Conservation (phyloP, 2,888 invertebrate species). For the Urechis unicinctus region DNA sequence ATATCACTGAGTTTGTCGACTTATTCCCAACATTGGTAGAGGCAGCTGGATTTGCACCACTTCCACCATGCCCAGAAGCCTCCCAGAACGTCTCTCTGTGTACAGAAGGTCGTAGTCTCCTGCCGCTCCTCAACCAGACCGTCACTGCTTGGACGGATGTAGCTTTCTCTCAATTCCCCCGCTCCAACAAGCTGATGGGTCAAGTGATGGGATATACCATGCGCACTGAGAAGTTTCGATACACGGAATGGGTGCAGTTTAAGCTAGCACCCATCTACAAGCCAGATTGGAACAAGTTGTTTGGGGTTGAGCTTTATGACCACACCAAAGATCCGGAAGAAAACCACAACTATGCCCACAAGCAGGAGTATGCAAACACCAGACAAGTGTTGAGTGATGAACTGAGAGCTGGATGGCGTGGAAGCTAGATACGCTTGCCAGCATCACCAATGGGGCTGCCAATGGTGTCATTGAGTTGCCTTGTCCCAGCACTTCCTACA, state of each 20-base stretch:
- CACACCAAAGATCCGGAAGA: slow-evolving; percentile 65
- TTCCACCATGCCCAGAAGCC: slow-evolving; percentile 20
- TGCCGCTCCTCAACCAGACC: not conserved
- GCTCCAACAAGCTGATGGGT: not conserved
- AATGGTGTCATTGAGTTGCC: too few relatives aligned
- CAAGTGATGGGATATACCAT: slow-evolving; percentile 52
- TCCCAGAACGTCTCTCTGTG: slow-evolving; percentile 11
- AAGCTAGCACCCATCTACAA: slow-evolving; percentile 35
- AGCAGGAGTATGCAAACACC: slow-evolving; percentile 28
- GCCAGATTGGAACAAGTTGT: slow-evolving; percentile 19
- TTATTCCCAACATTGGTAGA: slow-evolving; percentile 26
- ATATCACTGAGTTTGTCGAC: slow-evolving; percentile 25
- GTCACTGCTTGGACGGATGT: not conserved
- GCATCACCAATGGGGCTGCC: too few relatives aligned
- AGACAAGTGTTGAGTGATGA: not conserved
- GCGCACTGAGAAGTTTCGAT: slow-evolving; percentile 1
- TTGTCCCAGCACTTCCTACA: too few relatives aligned
- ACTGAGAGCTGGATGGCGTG: slow-evolving; percentile 1
- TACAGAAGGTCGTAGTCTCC: slow-evolving; percentile 1
- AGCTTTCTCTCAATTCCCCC: slow-evolving; percentile 3
- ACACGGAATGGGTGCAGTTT: slow-evolving; percentile 4
- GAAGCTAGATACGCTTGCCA: too few relatives aligned
- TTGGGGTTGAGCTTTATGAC: slow-evolving; percentile 68
- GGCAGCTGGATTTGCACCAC: slow-evolving; percentile 18
- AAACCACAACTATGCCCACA: slow-evolving; percentile 57